A percentile compares a stretch with the other conserved stretches of the same genome.
Evolutionary conservation across 1,140 invertebrate species (phyloP).

Genomic region (Bicyclus anynana): DNA sequence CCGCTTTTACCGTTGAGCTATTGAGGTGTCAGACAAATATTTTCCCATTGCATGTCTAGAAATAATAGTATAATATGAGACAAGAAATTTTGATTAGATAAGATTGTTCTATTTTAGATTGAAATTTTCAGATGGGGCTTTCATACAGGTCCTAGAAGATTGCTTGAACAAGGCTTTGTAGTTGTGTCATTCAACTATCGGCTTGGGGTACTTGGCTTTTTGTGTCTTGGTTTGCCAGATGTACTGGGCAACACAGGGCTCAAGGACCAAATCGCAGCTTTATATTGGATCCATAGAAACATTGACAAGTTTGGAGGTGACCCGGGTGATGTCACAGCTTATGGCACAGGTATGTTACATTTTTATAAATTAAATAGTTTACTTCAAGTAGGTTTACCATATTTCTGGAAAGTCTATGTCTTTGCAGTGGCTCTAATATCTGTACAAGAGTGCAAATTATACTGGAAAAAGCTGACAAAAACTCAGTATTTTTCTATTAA

Average conservation of each 20-base stretch:
- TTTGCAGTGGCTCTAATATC: too few species aligned
- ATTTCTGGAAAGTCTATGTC: too few species aligned
- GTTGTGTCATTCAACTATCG: slow-evolving; percentile 68
- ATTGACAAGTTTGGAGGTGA: slow-evolving; percentile 84
- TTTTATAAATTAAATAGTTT: too few species aligned
- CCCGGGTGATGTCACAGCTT: slow-evolving; percentile 80
- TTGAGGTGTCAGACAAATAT: too few species aligned
- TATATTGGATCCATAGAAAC: slow-evolving; percentile 87
- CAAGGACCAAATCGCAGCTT: slow-evolving; percentile 84
- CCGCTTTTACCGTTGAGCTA: too few species aligned
- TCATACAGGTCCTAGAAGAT: slow-evolving; percentile 29
- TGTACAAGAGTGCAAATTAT: too few species aligned
- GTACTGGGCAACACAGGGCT: slow-evolving; percentile 85
- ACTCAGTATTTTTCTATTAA: too few species aligned
- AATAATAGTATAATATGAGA: too few species aligned
- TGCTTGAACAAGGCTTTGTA: slow-evolving; percentile 42
- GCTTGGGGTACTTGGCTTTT: slow-evolving; percentile 80
- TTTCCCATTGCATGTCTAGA: too few species aligned
- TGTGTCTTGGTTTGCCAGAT: slow-evolving; percentile 79
- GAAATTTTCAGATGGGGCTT: slow-evolving; percentile 53
- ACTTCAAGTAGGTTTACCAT: too few species aligned
- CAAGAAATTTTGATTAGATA: too few species aligned
- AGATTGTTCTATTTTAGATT: background rate
- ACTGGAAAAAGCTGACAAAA: too few species aligned
- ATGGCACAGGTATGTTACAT: slow-evolving; percentile 73